Percentiles rank a stretch among this genome's conserved stretches.
These are phyloP conservation scores for Campoletis sonorensis DNA, from an alignment of 1,140 invertebrate genomes.

Conservation along the genomic window DNA sequence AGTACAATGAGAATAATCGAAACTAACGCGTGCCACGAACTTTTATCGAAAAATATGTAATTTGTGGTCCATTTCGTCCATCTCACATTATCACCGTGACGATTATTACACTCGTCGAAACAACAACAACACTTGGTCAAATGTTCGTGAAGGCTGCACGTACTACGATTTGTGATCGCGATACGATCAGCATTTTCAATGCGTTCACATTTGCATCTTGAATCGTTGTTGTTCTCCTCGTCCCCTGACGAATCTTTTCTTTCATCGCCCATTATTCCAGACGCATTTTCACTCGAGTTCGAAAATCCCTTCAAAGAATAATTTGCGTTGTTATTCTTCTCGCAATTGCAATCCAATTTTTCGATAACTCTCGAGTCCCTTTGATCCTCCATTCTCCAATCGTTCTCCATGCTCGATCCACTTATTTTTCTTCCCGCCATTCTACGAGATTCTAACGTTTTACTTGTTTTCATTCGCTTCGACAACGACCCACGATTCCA, in stretches of 20 bases:
- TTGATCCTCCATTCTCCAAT: background rate
- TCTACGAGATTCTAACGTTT: slow-evolving; percentile 37
- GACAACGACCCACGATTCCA: slow-evolving; percentile 14
- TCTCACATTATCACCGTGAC: slow-evolving; percentile 11
- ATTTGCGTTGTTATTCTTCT: background rate
- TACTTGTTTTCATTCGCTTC: slow-evolving; percentile 4
- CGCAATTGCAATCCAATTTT: background rate
- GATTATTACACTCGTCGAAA: slow-evolving; percentile 24
- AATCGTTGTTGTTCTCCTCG: background rate
- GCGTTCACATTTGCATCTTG: background rate
- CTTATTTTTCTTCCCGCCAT: slow-evolving; percentile 27
- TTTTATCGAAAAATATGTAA: slow-evolving; percentile 39
- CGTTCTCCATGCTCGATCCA: background rate
- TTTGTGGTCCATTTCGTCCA: slow-evolving; percentile 12
- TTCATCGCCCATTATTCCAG: background rate
- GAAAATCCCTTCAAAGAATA: background rate
- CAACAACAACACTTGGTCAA: background rate
- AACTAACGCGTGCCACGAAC: slow-evolving; percentile 53
- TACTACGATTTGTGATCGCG: background rate
- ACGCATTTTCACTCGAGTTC: background rate
- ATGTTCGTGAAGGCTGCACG: background rate
- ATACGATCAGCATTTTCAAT: background rate
- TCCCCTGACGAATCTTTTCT: background rate
- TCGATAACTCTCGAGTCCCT: background rate
- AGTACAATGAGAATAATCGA: slow-evolving; percentile 54